Conservation (phyloP, 2,113 vertebrate species). For the Anhinga rufa region DNA sequence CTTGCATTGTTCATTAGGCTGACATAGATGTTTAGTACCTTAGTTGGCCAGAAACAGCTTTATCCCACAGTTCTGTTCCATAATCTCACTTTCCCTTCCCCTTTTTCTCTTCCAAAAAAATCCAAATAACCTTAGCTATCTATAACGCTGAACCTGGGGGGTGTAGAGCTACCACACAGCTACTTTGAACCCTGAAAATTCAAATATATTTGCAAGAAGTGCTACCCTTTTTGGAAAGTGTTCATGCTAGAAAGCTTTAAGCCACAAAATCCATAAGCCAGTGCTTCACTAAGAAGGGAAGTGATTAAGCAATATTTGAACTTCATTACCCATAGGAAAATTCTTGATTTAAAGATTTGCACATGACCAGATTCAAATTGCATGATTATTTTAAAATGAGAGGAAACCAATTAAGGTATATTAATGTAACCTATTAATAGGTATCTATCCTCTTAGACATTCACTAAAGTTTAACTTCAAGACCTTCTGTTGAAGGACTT, state of each 20-base stretch:
- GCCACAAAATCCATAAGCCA: not conserved
- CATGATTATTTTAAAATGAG: not conserved
- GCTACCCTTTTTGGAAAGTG: not conserved
- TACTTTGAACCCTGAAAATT: not conserved
- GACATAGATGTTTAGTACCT: not conserved
- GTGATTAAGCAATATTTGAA: not conserved
- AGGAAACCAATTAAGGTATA: not conserved
- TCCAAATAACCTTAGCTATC: not conserved
- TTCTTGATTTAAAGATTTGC: not conserved
- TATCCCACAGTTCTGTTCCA: not conserved
- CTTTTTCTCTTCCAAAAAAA: not conserved
- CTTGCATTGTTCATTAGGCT: not conserved
- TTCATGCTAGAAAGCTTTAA: not conserved
- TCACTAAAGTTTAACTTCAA: not conserved
- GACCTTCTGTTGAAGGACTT: not conserved
- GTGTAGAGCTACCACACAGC: not conserved
- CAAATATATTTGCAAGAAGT: not conserved
- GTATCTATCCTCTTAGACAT: not conserved
- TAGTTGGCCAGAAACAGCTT: not conserved
- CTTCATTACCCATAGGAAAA: not conserved
- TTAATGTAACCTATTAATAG: not conserved
- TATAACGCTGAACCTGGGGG: not conserved
- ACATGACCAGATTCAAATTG: not conserved
- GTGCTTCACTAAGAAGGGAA: not conserved
- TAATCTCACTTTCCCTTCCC: not conserved